A percentile compares a stretch with the other conserved stretches of the same genome.
phyloP scores from a whole-genome alignment of 1,140 invertebrate species.

The Drosophila paulistorum region DNA sequence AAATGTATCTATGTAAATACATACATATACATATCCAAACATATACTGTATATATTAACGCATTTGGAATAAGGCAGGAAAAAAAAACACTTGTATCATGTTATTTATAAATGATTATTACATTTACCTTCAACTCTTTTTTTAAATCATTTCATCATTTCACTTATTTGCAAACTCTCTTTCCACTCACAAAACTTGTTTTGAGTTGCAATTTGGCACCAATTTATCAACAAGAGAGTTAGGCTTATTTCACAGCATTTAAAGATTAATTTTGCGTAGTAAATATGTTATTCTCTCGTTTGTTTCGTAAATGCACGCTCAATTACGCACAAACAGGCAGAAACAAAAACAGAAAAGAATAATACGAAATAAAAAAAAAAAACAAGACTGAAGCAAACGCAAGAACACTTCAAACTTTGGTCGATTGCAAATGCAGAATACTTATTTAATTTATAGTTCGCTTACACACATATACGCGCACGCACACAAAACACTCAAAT shows the following conservation, averaged over 20 bases:
- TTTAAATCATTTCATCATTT: slow-evolving; percentile 5
- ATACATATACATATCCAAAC: not conserved
- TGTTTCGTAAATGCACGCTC: not conserved
- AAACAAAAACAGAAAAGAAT: not conserved
- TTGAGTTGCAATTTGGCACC: slow-evolving; percentile 10
- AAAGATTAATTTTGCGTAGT: slow-evolving; percentile 17
- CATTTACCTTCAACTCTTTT: slow-evolving; percentile 5
- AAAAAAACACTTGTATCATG: slow-evolving; percentile 1
- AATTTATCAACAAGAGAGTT: slow-evolving; percentile 6
- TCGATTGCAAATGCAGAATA: slow-evolving; percentile 4
- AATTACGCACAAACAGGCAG: slow-evolving; percentile 3
- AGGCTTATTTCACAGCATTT: slow-evolving; percentile 20
- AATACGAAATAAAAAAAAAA: not conserved
- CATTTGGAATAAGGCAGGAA: not conserved
- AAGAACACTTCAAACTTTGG: slow-evolving; percentile 15
- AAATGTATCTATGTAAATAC: too few species aligned
- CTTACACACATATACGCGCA: not conserved
- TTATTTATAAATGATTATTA: slow-evolving; percentile 7
- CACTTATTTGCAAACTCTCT: not conserved
- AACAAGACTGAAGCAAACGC: not conserved
- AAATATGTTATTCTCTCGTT: not conserved
- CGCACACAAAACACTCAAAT: not conserved
- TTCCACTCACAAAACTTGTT: slow-evolving; percentile 12
- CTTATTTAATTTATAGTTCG: slow-evolving; percentile 10
- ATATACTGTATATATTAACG: not conserved